Evolutionary conservation across 1,140 invertebrate species (phyloP).

Genomic region (Leucophenga varia): DNA sequence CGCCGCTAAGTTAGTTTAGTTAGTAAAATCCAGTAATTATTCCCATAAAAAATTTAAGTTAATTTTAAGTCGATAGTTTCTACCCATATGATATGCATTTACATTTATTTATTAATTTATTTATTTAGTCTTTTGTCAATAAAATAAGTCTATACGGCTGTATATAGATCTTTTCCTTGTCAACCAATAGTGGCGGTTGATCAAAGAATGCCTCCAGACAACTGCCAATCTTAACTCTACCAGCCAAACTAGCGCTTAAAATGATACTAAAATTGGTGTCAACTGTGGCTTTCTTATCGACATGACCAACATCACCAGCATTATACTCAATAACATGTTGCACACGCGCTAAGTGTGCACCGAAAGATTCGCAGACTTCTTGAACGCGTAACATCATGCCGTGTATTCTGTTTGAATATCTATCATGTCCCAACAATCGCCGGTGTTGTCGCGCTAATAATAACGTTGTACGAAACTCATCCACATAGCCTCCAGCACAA

Average conservation of each 20-base stretch:
- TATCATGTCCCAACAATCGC: too few relatives aligned
- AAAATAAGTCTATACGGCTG: constrained; percentile 24
- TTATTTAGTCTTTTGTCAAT: too few relatives aligned
- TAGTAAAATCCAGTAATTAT: too few relatives aligned
- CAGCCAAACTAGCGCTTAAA: constrained; percentile 2
- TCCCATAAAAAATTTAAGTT: too few relatives aligned
- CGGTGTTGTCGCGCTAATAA: too few relatives aligned
- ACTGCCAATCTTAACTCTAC: not conserved
- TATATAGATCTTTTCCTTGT: constrained; percentile 14
- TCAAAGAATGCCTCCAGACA: constrained; percentile 13
- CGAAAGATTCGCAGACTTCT: constrained; percentile 18
- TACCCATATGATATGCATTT: too few relatives aligned
- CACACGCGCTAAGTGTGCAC: constrained; percentile 11
- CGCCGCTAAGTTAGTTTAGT: constrained; percentile 40
- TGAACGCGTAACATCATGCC: too few relatives aligned
- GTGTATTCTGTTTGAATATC: too few relatives aligned
- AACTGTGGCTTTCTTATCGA: not conserved
- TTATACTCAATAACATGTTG: too few relatives aligned
- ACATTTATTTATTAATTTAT: too few relatives aligned
- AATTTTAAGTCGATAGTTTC: too few relatives aligned
- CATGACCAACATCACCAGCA: too few relatives aligned
- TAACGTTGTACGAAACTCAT: constrained; percentile 12
- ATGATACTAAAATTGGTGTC: constrained; percentile 15
- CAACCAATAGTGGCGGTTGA: constrained; percentile 1
- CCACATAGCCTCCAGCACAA: constrained; percentile 13